Conservation (phyloP, 1,140 invertebrate species). For the Phortica variegata region DNA sequence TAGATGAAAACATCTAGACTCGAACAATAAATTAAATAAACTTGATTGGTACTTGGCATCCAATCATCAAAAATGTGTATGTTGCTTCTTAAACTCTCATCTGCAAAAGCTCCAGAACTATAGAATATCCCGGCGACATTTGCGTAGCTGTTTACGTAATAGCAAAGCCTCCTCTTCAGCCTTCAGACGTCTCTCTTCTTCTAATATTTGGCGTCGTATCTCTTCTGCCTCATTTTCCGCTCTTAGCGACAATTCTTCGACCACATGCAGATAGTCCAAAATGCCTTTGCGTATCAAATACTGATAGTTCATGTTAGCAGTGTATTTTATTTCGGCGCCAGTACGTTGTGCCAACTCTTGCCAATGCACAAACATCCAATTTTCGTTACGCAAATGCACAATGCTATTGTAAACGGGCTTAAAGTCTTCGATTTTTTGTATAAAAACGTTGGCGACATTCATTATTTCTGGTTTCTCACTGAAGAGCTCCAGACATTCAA, state of each 20-base stretch:
- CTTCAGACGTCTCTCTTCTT: constrained; percentile 37
- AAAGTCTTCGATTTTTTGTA: constrained; percentile 35
- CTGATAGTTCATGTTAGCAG: constrained; percentile 36
- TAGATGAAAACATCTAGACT: too few relatives aligned
- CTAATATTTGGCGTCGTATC: constrained; percentile 30
- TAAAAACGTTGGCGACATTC: constrained; percentile 34
- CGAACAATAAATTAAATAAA: too few relatives aligned
- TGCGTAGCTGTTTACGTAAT: constrained; percentile 42
- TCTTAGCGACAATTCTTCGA: constrained; percentile 35
- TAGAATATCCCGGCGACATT: constrained; percentile 47
- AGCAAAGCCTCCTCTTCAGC: constrained; percentile 35
- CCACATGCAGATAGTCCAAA: constrained; percentile 31
- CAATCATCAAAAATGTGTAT: too few relatives aligned
- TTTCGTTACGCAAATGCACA: constrained; percentile 43
- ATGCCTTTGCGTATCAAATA: constrained; percentile 45
- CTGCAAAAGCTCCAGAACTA: constrained; percentile 2
- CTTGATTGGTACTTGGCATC: too few relatives aligned
- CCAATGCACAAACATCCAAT: constrained; percentile 52
- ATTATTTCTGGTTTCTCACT: constrained; percentile 42
- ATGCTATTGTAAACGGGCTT: constrained; percentile 38
- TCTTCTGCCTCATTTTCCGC: constrained; percentile 43
- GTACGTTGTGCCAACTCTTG: constrained; percentile 27
- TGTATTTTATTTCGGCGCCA: constrained; percentile 42
- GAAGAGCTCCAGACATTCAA: constrained; percentile 26
- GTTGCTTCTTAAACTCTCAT: too few relatives aligned